These are phyloP conservation scores for Platysternon megacephalum DNA, from an alignment of 2,113 vertebrate genomes.

Conservation along the genomic window DNA sequence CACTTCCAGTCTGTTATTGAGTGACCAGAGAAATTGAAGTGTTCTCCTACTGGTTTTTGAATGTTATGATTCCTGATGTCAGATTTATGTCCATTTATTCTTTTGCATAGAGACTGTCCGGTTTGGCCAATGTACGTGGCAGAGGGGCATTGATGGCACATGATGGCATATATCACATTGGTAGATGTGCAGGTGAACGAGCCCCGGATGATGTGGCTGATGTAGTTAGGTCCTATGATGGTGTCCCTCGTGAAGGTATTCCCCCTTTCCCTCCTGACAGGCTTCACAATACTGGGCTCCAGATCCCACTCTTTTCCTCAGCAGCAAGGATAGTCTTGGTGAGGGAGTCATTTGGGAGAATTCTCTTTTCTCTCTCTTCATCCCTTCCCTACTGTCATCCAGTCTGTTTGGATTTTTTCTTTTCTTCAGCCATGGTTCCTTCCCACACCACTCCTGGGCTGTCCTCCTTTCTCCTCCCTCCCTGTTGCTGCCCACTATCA, in stretches of 20 bases:
- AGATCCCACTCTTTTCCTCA: not conserved
- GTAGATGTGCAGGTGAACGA: too few species aligned
- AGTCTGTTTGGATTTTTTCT: not conserved
- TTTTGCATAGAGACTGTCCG: too few species aligned
- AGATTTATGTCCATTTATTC: too few species aligned
- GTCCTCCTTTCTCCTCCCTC: not conserved
- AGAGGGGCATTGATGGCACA: too few species aligned
- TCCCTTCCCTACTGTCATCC: not conserved
- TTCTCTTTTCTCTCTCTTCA: not conserved
- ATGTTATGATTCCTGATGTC: too few species aligned
- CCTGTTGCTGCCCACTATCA: not conserved
- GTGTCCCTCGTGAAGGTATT: accelerated
- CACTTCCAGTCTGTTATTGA: too few species aligned
- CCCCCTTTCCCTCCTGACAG: not conserved
- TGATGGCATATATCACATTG: too few species aligned
- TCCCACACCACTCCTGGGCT: not conserved
- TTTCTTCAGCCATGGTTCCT: not conserved
- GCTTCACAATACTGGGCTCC: not conserved
- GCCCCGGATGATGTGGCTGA: too few species aligned
- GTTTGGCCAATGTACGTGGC: too few species aligned
- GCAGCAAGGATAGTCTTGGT: not conserved
- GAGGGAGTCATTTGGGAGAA: not conserved
- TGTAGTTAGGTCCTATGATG: too few species aligned
- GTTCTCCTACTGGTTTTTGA: too few species aligned
- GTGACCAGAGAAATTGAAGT: too few species aligned